Percentiles rank a stretch among this genome's conserved stretches.
phyloP scores from a whole-genome alignment of 2,888 invertebrate species.

The Cheilosia vulpina region DNA sequence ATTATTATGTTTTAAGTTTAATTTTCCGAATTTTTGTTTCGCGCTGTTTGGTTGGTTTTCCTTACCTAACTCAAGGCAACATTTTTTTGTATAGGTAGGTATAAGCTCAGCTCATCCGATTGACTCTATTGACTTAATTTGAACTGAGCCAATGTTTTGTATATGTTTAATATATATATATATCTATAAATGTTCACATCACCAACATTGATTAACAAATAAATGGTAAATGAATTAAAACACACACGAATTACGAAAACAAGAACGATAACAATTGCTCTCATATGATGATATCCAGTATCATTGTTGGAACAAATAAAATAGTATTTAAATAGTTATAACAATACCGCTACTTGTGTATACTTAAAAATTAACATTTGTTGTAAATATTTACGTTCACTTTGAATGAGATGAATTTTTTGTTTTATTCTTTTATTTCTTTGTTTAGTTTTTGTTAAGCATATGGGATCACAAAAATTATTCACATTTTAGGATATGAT shows the following conservation, averaged over 20 bases:
- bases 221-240: slow-evolving; percentile 9
- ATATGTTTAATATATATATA: slow-evolving; percentile 16
- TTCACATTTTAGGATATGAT: slow-evolving; percentile 48
- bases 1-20: neutral
- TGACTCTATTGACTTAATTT: slow-evolving; percentile 25
- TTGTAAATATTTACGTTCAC: slow-evolving; percentile 27
- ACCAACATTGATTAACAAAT: slow-evolving; percentile 6
- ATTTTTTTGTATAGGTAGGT: slow-evolving; percentile 27
- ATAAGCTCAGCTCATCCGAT: slow-evolving; percentile 33
- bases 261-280: slow-evolving; percentile 21
- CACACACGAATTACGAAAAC: slow-evolving; percentile 24
- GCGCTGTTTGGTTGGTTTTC: slow-evolving; percentile 12
- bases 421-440: neutral
- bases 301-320: slow-evolving; percentile 13
- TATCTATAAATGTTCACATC: slow-evolving; percentile 7
- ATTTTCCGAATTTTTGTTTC: neutral
- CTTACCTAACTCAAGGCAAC: slow-evolving; percentile 31
- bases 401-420: slow-evolving; percentile 3
- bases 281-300: slow-evolving; percentile 14
- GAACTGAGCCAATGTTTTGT: slow-evolving; percentile 19
- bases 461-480: slow-evolving; percentile 49
- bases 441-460: slow-evolving; percentile 25
- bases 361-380: slow-evolving; percentile 12
- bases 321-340: slow-evolving; percentile 20
- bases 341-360: slow-evolving; percentile 20